Evolutionary conservation across 2,888 invertebrate species (phyloP), one percentile per base, ranked within the genome.

Genomic region (Coenonympha arcania): DNA sequence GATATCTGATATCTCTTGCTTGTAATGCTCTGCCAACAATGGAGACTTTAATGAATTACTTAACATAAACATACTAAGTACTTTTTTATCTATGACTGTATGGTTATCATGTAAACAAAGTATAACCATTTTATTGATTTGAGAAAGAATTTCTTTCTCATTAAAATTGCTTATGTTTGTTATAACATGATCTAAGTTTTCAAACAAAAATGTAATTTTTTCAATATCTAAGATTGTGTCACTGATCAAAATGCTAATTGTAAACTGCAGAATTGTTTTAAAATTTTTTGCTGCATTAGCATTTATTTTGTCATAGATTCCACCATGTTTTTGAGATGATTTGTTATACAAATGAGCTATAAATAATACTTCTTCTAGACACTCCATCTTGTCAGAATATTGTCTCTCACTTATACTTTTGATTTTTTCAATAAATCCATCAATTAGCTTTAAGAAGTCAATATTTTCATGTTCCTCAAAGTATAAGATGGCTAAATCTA

Each of bases 361-460:
- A 55, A 69, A 76, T 26, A 73, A 56, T 9, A 69, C 71, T 60
- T 81, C 71, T 49, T 68, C 58, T 0, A 78, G 56, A 53, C 68
- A 73, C 41, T 71, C 69, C 30, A 55, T 57, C 58, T 75, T 79
- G 56, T 77, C 64, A 36, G 73, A 69, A 64, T 82, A 80, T 55
- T 76, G 76, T 47, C 79, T 73, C 6, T 57, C 66, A 24, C 68
- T 55, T 39, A 74, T 59, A 52, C 73, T 61, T 55, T 68, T 54
- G 30, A 82, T 52, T 45, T 64, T 68, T 11, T 55, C 48, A 0
- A 78, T 50, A 55, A 72, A 76, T 40, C 65, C 57, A 53, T 62
- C 55, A 6, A 83, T 45, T 3, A 69, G 55, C 33, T 68, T 62
- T 42, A 67, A 48, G 34, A 75, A 28, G 60, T 33, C 22, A 58